Evolutionary conservation across 1,140 invertebrate species (phyloP), one percentile per base, ranked within the genome.

Genomic region (Coenobita brevimanus): DNA sequence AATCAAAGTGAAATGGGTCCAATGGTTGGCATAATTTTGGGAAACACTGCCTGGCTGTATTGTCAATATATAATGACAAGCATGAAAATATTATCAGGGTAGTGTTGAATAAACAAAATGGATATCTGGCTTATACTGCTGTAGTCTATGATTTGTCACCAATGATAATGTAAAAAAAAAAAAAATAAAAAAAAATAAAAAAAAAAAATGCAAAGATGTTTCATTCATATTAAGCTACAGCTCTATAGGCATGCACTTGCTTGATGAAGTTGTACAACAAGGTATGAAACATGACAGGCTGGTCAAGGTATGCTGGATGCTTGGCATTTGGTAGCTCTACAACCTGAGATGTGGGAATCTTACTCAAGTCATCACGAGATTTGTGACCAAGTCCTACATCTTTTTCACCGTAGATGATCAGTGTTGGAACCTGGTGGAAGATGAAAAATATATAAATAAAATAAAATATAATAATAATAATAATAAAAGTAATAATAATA

Each of bases 241-340:
- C 83, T 46, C 73, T 76, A 46, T 86, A 75, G 33, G 83, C 83
- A 79, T 86, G 83, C 27, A 86, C 83, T 67, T 86, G 83, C 27
- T 89, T 89, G n/a, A 92, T 81, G 90, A 93, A 94, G 83, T 93
- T 93, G 85, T 92, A 92, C 27, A 94, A 88, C 41, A 93, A 71
- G 21, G 91, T 91, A 89, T 94, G 93, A 82, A 93, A 94, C 24
- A 91, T 78, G 1, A 91, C 85, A 17, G 93, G 93, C 50, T 93
- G 90, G 85, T 94, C 92, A n/a, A 93, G 89, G 89, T 94, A 94
- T 69, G 92, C 92, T 33, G 93, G 91, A 90, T 94, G 93, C 2
- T 91, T 92, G 21, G 92, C 92, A 57, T 92, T 91, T 38, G 91
- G 91, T 41, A 93, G 90, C 57, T 91, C 89, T 57, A 92, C 91